These are phyloP conservation scores for Aspidiotus rigidus DNA, from an alignment of 2,888 invertebrate genomes.

Conservation along the genomic window DNA sequence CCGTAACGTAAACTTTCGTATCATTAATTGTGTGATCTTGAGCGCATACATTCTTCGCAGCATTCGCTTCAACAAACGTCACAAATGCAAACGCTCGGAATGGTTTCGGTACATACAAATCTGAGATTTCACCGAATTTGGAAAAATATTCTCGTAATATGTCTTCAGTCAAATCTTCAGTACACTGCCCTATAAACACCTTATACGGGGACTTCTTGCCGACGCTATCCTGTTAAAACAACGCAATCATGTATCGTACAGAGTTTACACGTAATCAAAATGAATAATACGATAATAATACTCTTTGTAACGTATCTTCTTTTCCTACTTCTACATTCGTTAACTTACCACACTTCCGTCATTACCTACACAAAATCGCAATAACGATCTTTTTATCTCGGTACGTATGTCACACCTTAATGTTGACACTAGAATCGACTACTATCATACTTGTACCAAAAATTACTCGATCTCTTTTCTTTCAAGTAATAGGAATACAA, in stretches of 20 bases:
- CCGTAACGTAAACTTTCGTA: constrained; percentile 37
- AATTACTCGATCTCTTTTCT: background rate
- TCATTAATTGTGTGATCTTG: constrained; percentile 89
- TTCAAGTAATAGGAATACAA: background rate
- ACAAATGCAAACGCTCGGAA: constrained; percentile 89
- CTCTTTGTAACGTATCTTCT: background rate
- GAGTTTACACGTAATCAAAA: background rate
- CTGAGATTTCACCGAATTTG: constrained; percentile 85
- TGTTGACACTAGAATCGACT: background rate
- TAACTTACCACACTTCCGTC: constrained; percentile 1
- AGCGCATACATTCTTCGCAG: constrained; percentile 80
- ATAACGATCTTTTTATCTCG: background rate
- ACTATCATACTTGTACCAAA: background rate
- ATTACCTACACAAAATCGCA: background rate
- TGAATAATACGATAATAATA: constrained; percentile 2
- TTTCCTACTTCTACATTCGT: constrained; percentile 1
- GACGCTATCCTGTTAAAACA: constrained; percentile 32
- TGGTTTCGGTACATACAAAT: constrained; percentile 92
- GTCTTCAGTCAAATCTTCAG: constrained; percentile 83
- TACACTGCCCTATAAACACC: constrained; percentile 90
- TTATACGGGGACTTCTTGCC: constrained; percentile 55
- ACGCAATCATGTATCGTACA: constrained; percentile 21
- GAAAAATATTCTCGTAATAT: constrained; percentile 83
- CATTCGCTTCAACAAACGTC: constrained; percentile 83
- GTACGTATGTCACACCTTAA: too few relatives aligned